These are phyloP conservation scores for Aleiodes testaceus DNA, from an alignment of 2,888 invertebrate genomes.

Conservation along the genomic window DNA sequence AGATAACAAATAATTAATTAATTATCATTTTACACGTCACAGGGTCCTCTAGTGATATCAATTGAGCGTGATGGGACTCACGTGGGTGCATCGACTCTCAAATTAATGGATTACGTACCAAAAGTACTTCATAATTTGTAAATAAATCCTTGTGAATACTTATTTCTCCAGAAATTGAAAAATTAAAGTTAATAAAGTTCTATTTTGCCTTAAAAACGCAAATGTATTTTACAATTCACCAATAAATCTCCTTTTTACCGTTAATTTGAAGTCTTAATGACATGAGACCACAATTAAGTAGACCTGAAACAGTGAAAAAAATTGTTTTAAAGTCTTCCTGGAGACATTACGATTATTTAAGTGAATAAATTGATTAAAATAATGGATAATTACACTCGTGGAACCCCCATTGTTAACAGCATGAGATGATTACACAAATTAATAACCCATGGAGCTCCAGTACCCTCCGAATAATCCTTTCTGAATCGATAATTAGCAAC, in stretches of 20 bases:
- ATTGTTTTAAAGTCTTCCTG: not conserved
- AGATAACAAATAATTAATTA: not conserved
- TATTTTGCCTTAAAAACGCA: constrained; percentile 6
- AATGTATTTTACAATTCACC: constrained; percentile 16
- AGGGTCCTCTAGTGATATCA: constrained; percentile 62
- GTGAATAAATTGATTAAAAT: too few species aligned
- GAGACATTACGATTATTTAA: too few species aligned
- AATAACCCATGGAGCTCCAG: constrained; percentile 73
- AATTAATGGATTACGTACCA: constrained; percentile 58
- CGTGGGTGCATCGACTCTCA: constrained; percentile 56
- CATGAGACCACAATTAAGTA: not conserved
- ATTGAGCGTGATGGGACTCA: constrained; percentile 54
- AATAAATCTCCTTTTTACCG: not conserved
- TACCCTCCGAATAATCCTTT: constrained; percentile 73
- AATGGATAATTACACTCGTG: too few species aligned
- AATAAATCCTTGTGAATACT: not conserved
- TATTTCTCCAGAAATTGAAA: not conserved
- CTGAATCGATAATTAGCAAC: constrained; percentile 72
- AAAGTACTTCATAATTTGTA: constrained; percentile 53
- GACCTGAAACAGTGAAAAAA: constrained; percentile 17
- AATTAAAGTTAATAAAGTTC: constrained; percentile 19
- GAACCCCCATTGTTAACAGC: constrained; percentile 43
- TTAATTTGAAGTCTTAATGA: constrained; percentile 10
- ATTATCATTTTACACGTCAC: constrained; percentile 29
- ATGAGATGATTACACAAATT: constrained; percentile 73